A percentile compares a stretch with the other conserved stretches of the same genome.
phyloP scores from a whole-genome alignment of 2,113 vertebrate genomes.

The Nothocercus nigrocapillus region DNA sequence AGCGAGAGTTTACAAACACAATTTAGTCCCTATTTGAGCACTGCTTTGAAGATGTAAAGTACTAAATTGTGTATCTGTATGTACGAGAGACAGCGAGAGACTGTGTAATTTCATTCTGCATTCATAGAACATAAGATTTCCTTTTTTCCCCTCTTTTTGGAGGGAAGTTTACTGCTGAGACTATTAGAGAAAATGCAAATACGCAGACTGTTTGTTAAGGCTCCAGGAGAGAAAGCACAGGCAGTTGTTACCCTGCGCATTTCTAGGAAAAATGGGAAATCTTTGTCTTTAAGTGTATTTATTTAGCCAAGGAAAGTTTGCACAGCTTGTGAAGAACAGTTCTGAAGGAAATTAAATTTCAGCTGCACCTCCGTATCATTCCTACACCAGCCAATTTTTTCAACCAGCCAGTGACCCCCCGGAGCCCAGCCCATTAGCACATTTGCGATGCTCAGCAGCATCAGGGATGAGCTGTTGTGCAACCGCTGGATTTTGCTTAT shows the following conservation, averaged over 20 bases:
- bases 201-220: constrained; percentile 65
- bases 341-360: constrained; percentile 70
- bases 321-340: constrained; percentile 47
- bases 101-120: constrained; percentile 67
- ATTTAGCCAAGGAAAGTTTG: constrained; percentile 70
- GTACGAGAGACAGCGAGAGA: constrained; percentile 52
- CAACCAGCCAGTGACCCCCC: background rate
- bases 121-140: constrained; percentile 69
- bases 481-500: background rate
- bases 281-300: constrained; percentile 74
- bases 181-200: constrained; percentile 80
- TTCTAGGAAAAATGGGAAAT: constrained; percentile 73
- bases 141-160: constrained; percentile 69
- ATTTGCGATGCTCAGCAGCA: background rate
- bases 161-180: constrained; percentile 78
- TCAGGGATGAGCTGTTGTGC: background rate
- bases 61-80: constrained; percentile 61
- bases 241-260: constrained; percentile 61
- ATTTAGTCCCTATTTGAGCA: constrained; percentile 49
- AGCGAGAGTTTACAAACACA: constrained; percentile 69
- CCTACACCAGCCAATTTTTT: constrained; percentile 50
- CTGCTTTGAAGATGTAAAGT: constrained; percentile 60
- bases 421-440: background rate
- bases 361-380: constrained; percentile 10
- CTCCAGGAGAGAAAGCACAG: constrained; percentile 71